Base-by-base conservation (phyloP, 2,797 vertebrate genomes). In the Mormyrus proboscirostris region DNA sequence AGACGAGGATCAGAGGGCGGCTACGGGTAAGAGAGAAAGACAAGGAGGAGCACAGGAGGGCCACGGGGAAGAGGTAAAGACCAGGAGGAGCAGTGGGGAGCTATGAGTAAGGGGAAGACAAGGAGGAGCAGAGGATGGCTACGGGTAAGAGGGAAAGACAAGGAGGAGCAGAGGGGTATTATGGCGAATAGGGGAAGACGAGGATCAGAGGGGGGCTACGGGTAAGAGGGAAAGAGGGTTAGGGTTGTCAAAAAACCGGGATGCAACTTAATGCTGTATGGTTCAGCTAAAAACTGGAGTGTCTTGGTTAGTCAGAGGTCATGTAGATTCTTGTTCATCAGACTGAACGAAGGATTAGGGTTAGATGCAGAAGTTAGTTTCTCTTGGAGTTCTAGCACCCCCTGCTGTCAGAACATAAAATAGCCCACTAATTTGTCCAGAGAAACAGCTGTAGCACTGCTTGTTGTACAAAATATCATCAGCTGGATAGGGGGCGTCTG, bases 41-140 rank as follows among this genome's bases (percentile, higher is more conserved):
- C 90, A 97, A 97, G 90, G 97, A 98, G 89, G 94, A 95, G 91
- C 94, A 97, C 89, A 98, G 97, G 92, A 94, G 90, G 22, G 92
- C 90, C 90, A 92, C 96, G 90, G 97, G 98, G 99, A 93, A 92
- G 94, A 41, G 16, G 5, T n/a, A n/a, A 82, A 82, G 76, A 16
- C 0, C 0, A 9, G 25, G 44, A 47, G 59, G 7, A 25, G 59
- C 57, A 2, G 7, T 3, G 8, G 22, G 59, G 59, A 0, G 2
- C 22, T 25, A 62, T 2, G 2, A 8, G 6, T 25, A 62, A 41
- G 14, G 76, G 44, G 5, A 82, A 82, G 76, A 7, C 1, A 0
- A 22, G 25, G 19, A 47, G 22, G 22, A 10, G 22, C 22, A 22
- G 57, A 22, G n/a, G 57, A n/a, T n/a, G 2, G 2, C 22, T 65